Evolutionary conservation across 2,113 vertebrate genomes (phyloP), one percentile per base, ranked within the genome.

Genomic region (Neodon shergylaensis): DNA sequence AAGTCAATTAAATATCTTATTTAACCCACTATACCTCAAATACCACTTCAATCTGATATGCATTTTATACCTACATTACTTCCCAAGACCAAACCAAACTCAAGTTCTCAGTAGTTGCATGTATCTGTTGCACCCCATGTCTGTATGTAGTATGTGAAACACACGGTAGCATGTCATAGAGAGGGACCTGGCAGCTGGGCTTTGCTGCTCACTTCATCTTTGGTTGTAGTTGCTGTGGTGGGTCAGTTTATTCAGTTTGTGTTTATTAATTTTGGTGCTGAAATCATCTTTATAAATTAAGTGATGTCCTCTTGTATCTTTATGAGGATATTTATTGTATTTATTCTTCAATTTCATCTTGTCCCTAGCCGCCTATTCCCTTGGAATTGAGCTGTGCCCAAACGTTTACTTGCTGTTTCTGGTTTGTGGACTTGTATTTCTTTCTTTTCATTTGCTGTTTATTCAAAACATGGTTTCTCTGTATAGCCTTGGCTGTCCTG

Each of bases 101-200:
- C 8, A 2, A 36, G 24, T 2, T 6, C 19, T 68, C 39, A 31
- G 10, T 14, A 31, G 70, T 47, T n/a, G 1, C 2, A 4, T 1
- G 26, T 88, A 17, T 19, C 36, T 3, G 10, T 58, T 58, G 52
- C 52, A 4, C 36, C 14, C 5, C 7, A 0, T 44, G 28, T 5
- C 13, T 36, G 72, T 0, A 21, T 22, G 0, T 17, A 36, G 9
- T 3, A 11, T 78, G 31, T 22, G 11, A 68, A 79, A 21, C 22
- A 58, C 24, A 54, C 11, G 10, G n/a, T 70, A 36, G 10, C 22
- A 39, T 88, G 49, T 88, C 31, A 47, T 14, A 74, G 70, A 47
- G 17, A n/a, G 3, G 3, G 47, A 54, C 31, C 44, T 49, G 79
- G 72, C 3, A 82, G 31, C 70, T 63, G 42, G 4, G 7, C 14